Percentiles rank a stretch among this genome's conserved stretches.
These are phyloP conservation scores for Plutella xylostella DNA, from an alignment of 2,888 invertebrate species.

Conservation along the genomic window DNA sequence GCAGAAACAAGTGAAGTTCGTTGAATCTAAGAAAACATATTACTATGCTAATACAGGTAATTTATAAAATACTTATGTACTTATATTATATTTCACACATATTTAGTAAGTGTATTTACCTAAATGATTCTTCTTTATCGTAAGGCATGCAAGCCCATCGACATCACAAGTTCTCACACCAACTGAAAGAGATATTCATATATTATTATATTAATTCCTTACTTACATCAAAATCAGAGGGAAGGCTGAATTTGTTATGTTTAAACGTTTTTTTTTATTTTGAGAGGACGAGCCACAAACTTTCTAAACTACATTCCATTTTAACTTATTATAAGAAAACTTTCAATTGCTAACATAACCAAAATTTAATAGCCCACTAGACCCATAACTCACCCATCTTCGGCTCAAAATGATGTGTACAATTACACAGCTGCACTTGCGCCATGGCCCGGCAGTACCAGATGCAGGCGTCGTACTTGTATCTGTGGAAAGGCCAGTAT, in stretches of 20 bases:
- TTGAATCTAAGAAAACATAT: too few species aligned
- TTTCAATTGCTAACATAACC: background rate
- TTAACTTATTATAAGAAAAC: too few species aligned
- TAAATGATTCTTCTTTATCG: too few species aligned
- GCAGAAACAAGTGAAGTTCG: too few species aligned
- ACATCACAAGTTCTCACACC: conserved; percentile 56
- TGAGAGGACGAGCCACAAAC: too few species aligned
- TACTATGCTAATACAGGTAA: too few species aligned
- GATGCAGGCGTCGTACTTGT: conserved; percentile 72
- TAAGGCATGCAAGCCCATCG: conserved; percentile 66
- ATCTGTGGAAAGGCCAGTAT: conserved; percentile 57
- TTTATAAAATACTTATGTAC: background rate
- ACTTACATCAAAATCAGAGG: too few species aligned
- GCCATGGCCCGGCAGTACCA: conserved; percentile 69
- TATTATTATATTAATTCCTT: background rate
- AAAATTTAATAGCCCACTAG: background rate
- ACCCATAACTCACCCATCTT: conserved; percentile 44
- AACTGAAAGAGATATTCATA: conserved; percentile 36
- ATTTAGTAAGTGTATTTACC: background rate
- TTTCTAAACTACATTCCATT: too few species aligned
- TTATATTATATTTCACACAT: background rate
- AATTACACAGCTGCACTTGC: conserved; percentile 68
- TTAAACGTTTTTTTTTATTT: too few species aligned
- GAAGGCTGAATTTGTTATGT: too few species aligned
- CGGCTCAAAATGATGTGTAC: conserved; percentile 73